phyloP scores from a whole-genome alignment of 1,140 invertebrate genomes.

The Ericerus pela region DNA sequence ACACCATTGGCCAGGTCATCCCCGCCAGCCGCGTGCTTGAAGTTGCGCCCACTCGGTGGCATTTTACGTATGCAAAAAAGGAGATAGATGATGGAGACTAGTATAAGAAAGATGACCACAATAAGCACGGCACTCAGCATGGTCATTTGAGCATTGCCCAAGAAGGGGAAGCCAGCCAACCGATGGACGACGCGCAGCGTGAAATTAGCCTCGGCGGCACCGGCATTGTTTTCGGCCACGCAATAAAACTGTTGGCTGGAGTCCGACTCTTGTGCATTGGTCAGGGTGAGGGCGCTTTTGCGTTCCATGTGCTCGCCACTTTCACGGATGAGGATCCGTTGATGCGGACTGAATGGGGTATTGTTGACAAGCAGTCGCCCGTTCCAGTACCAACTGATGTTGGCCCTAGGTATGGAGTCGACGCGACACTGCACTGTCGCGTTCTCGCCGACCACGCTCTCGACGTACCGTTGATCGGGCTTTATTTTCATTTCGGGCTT shows the following conservation, averaged over 20 bases:
- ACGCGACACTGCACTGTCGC: slow-evolving; percentile 66
- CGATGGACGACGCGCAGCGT: slow-evolving; percentile 65
- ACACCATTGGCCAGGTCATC: not conserved
- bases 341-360: slow-evolving; percentile 60
- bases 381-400: slow-evolving; percentile 75
- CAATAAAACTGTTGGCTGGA: slow-evolving; percentile 81
- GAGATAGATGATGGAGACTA: slow-evolving; percentile 55
- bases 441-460: slow-evolving; percentile 64
- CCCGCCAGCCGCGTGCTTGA: slow-evolving; percentile 23
- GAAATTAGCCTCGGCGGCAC: slow-evolving; percentile 80
- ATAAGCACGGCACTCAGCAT: slow-evolving; percentile 68
- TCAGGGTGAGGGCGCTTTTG: slow-evolving; percentile 62
- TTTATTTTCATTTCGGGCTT: slow-evolving; percentile 58
- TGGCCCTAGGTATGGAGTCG: slow-evolving; percentile 61
- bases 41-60: slow-evolving; percentile 50
- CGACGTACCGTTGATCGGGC: slow-evolving; percentile 49
- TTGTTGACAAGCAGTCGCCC: slow-evolving; percentile 64
- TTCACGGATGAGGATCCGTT: slow-evolving; percentile 64
- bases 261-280: slow-evolving; percentile 73
- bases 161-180: slow-evolving; percentile 56
- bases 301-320: slow-evolving; percentile 51
- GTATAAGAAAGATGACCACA: slow-evolving; percentile 57
- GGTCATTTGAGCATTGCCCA: slow-evolving; percentile 69
- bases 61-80: slow-evolving; percentile 50
- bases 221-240: slow-evolving; percentile 78